phyloP scores from a whole-genome alignment of 2,888 invertebrate genomes.

The Drosophila maculinotata region DNA sequence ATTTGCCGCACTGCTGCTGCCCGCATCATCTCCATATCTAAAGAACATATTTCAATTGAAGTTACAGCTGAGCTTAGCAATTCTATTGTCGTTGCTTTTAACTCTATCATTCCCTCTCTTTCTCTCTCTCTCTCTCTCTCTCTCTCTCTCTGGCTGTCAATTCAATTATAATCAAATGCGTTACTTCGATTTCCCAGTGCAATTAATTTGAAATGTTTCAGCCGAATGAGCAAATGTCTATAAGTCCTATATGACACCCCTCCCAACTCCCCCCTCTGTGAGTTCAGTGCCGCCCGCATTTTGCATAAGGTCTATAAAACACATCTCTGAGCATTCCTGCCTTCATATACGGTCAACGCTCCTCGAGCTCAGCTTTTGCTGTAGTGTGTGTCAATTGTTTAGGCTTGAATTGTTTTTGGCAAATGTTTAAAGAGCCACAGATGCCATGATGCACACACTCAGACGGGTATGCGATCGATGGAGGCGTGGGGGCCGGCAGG shows the following conservation, averaged over 20 bases:
- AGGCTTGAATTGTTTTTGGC: conserved; percentile 70
- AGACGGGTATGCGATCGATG: neutral
- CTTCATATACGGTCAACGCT: conserved; percentile 63
- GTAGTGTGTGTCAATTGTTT: conserved; percentile 73
- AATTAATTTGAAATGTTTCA: conserved; percentile 81
- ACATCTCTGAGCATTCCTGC: conserved; percentile 47
- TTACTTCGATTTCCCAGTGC: conserved; percentile 78
- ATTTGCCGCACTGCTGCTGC: conserved; percentile 48
- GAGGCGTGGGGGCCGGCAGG: neutral
- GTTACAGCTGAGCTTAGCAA: conserved; percentile 43
- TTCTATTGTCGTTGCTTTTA: conserved; percentile 44
- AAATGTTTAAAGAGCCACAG: conserved; percentile 68
- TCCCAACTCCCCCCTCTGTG: conserved; percentile 36
- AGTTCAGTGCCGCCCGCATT: conserved; percentile 39
- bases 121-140: neutral
- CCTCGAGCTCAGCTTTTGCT: conserved; percentile 26
- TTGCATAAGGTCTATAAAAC: conserved; percentile 54
- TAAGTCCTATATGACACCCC: conserved; percentile 7
- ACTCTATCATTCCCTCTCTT: conserved; percentile 29
- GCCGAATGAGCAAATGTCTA: conserved; percentile 54
- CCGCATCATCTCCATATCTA: conserved; percentile 52
- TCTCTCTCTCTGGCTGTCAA: conserved; percentile 29
- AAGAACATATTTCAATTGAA: conserved; percentile 45
- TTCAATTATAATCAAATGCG: conserved; percentile 78
- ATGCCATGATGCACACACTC: conserved; percentile 12